Conservation (phyloP, 2,888 invertebrate species). For the Drosophila prolongata region DNA sequence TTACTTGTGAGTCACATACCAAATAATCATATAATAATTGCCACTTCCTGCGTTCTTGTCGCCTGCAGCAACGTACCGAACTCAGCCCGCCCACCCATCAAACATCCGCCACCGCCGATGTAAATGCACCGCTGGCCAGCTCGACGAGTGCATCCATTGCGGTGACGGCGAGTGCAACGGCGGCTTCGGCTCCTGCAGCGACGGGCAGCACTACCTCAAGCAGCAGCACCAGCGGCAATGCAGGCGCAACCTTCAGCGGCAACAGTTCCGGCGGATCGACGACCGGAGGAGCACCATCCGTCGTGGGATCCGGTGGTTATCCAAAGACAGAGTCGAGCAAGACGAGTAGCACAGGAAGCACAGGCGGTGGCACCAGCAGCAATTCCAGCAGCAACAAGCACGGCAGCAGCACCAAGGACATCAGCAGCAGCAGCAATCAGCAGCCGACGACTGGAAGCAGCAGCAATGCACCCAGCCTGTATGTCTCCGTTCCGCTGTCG, state of each 20-base stretch:
- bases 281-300: conserved; percentile 2
- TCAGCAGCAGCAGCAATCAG: conserved; percentile 40
- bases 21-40: conserved; percentile 1
- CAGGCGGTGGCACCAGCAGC: conserved; percentile 27
- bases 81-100: conserved; percentile 83
- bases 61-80: conserved; percentile 83
- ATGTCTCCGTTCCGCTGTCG: conserved; percentile 88
- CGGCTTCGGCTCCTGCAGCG: conserved; percentile 56
- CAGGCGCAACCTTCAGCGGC: conserved; percentile 12
- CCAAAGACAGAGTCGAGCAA: conserved; percentile 59
- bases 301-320: conserved; percentile 31
- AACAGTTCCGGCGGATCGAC: conserved; percentile 14
- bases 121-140: conserved; percentile 60
- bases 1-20: conserved; percentile 14
- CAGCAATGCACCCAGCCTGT: conserved; percentile 85
- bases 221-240: conserved; percentile 30
- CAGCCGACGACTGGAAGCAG: conserved; percentile 40
- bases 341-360: conserved; percentile 33
- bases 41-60: conserved; percentile 32
- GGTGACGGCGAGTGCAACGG: conserved; percentile 57
- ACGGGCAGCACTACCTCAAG: conserved; percentile 66
- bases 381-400: conserved; percentile 32
- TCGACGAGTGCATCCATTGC: conserved; percentile 49
- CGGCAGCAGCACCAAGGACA: conserved; percentile 45
- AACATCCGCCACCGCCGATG: conserved; percentile 74